Conservation (phyloP, 2,113 vertebrate species). For the Embiotoca jacksoni region DNA sequence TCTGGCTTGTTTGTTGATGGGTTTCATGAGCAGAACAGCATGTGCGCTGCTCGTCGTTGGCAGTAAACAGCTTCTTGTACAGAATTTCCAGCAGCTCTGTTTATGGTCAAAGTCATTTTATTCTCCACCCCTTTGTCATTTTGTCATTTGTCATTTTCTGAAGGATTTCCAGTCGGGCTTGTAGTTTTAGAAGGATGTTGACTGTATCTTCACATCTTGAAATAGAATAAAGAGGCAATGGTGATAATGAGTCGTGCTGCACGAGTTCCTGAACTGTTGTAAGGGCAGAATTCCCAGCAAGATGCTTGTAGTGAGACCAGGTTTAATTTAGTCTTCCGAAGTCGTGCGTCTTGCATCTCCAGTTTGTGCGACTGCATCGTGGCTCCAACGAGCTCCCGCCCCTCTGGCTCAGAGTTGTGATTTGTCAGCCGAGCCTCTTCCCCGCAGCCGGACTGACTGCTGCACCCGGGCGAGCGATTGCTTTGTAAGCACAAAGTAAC, state of each 20-base stretch:
- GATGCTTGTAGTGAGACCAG: not conserved
- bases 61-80: too few relatives aligned
- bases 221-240: not conserved
- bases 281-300: not conserved
- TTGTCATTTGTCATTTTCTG: not conserved
- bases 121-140: not conserved
- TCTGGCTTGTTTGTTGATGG: too few relatives aligned
- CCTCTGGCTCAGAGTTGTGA: not conserved
- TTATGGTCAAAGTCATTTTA: not conserved
- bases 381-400: not conserved
- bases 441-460: not conserved
- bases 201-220: not conserved
- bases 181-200: not conserved
- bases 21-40: too few relatives aligned
- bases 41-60: too few relatives aligned
- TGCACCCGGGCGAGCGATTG: slow-evolving; percentile 22
- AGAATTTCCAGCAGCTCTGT: too few relatives aligned
- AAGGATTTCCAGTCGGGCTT: not conserved
- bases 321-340: not conserved
- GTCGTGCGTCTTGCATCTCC: not conserved
- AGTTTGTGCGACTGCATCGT: not conserved
- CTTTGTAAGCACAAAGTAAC: slow-evolving; percentile 30
- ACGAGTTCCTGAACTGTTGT: not conserved
- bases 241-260: not conserved
- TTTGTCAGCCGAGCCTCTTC: slow-evolving; percentile 11